phyloP scores from a whole-genome alignment of 2,888 invertebrate genomes.

The Mythimna impura region DNA sequence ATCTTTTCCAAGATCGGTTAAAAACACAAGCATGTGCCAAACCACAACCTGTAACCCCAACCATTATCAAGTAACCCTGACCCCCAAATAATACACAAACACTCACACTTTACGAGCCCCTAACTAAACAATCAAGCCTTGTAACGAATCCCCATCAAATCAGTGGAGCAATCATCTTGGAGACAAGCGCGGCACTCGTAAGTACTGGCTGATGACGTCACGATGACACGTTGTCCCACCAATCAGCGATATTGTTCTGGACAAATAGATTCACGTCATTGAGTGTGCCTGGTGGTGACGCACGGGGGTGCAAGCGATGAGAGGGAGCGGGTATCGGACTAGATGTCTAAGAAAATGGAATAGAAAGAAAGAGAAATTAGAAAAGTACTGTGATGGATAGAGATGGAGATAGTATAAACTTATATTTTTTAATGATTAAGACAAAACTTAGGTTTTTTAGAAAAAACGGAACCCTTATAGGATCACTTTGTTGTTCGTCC shows the following conservation, averaged over 20 bases:
- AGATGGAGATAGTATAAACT: too few relatives aligned
- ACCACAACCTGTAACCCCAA: conserved; percentile 14
- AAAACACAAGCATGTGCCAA: neutral
- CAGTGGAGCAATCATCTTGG: conserved; percentile 40
- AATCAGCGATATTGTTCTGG: conserved; percentile 59
- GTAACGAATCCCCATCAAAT: conserved; percentile 37
- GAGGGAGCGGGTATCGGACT: conserved; percentile 15
- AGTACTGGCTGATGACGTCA: conserved; percentile 53
- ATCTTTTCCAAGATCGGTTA: neutral
- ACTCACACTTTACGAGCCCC: conserved; percentile 5
- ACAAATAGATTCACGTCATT: conserved; percentile 62
- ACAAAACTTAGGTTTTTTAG: too few relatives aligned
- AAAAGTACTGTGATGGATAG: too few relatives aligned
- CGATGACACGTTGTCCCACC: conserved; percentile 48
- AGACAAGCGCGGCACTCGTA: conserved; percentile 24
- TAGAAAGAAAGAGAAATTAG: neutral
- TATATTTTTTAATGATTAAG: too few relatives aligned
- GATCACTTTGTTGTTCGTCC: too few relatives aligned
- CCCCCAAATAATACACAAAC: conserved; percentile 18
- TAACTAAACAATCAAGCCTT: conserved; percentile 34
- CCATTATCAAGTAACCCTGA: conserved; percentile 7
- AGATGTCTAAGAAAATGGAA: too few relatives aligned
- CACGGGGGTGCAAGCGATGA: conserved; percentile 15
- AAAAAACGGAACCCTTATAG: too few relatives aligned
- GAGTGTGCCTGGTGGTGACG: conserved; percentile 47